Conservation (phyloP, 2,888 invertebrate species). For the Bedellia somnulentella region DNA sequence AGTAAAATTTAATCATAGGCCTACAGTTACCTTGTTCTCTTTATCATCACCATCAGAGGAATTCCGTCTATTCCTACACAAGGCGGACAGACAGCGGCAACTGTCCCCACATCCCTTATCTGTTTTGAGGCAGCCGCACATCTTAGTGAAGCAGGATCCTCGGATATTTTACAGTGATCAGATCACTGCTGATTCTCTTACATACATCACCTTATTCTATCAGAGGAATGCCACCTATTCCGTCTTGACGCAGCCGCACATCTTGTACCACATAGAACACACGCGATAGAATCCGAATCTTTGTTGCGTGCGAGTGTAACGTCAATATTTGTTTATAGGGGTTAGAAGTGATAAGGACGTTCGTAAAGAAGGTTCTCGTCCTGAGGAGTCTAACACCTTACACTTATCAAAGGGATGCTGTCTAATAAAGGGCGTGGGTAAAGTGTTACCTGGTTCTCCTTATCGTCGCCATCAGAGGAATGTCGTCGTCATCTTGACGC, state of each 20-base stretch:
- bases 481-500: no score
- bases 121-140: conserved; percentile 64
- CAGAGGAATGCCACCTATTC: no score
- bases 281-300: background rate
- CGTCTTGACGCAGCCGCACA: conserved; percentile 1
- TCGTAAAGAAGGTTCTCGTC: no score
- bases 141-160: conserved; percentile 56
- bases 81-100: conserved; percentile 55
- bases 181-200: no score
- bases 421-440: background rate
- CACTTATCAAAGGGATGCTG: no score
- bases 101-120: conserved; percentile 33
- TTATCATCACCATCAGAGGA: conserved; percentile 35
- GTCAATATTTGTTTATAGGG: background rate
- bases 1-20: no score
- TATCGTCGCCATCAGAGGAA: no score
- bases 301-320: background rate
- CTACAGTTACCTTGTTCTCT: conserved; percentile 24
- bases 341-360: background rate
- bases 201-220: no score
- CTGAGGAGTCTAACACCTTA: no score
- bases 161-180: no score
- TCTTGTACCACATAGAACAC: background rate
- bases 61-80: conserved; percentile 32
- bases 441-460: conserved; percentile 25